Conservation (phyloP, 1,140 invertebrate species). For the Drosophila asahinai region DNA sequence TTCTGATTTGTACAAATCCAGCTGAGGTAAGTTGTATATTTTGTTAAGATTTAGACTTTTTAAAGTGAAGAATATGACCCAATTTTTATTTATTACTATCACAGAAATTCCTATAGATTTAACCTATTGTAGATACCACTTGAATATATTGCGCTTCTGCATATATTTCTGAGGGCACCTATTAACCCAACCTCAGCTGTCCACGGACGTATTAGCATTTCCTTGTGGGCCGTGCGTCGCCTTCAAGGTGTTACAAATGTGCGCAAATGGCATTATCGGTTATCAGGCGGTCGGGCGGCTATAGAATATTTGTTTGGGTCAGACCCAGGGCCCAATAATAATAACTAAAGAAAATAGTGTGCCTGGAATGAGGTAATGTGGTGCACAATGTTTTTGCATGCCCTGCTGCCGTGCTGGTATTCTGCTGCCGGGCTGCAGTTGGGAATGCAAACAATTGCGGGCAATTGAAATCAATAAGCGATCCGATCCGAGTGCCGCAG, state of each 20-base stretch:
- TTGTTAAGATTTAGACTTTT: too few species aligned
- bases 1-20: too few species aligned
- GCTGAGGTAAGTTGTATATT: too few species aligned
- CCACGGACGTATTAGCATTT: conserved; percentile 26
- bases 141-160: too few species aligned
- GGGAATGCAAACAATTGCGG: conserved; percentile 67
- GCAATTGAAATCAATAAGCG: conserved; percentile 79
- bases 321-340: conserved; percentile 25
- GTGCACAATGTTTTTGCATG: conserved; percentile 18
- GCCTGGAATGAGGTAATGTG: conserved; percentile 24
- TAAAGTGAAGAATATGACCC: too few species aligned
- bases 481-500: conserved; percentile 44
- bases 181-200: conserved; percentile 1
- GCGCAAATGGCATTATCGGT: conserved; percentile 52
- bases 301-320: conserved; percentile 59
- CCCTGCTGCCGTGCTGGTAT: conserved; percentile 34
- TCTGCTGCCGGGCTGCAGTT: conserved; percentile 4
- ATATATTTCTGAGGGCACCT: not conserved
- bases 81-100: too few species aligned
- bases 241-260: conserved; percentile 68
- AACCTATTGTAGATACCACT: too few species aligned
- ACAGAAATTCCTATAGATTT: too few species aligned
- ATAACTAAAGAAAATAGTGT: conserved; percentile 10
- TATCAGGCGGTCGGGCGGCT: conserved; percentile 37
- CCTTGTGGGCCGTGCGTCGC: conserved; percentile 32